Conservation (phyloP, 2,888 invertebrate species). For the Harpalus rufipes region DNA sequence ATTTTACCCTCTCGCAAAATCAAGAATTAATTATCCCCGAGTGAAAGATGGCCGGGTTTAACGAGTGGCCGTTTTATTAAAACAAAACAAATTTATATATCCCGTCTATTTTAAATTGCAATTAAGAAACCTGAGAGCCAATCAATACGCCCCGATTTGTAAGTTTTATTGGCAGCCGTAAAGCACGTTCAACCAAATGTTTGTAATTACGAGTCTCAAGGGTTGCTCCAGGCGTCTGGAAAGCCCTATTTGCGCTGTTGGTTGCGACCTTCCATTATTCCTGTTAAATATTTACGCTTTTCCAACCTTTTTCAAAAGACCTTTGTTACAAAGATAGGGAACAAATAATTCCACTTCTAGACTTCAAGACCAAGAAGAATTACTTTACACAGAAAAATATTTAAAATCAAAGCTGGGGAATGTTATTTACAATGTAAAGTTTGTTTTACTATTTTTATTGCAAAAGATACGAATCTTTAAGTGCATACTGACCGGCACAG, state of each 20-base stretch:
- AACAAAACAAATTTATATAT: conserved; percentile 44
- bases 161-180: conserved; percentile 35
- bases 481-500: too few species aligned
- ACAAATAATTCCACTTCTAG: conserved; percentile 1
- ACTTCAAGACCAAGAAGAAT: background rate
- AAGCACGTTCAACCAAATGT: conserved; percentile 52
- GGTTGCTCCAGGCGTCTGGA: conserved; percentile 10
- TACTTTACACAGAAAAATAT: background rate
- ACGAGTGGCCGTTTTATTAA: conserved; percentile 37
- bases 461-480: too few species aligned
- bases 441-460: too few species aligned
- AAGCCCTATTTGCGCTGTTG: conserved; percentile 8
- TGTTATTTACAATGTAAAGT: too few species aligned
- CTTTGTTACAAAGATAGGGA: background rate
- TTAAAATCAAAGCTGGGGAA: too few species aligned
- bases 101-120: conserved; percentile 41
- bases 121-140: conserved; percentile 48
- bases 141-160: conserved; percentile 43
- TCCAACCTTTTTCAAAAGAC: background rate
- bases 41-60: conserved; percentile 19
- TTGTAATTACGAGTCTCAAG: conserved; percentile 50
- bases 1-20: background rate
- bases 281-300: conserved; percentile 17
- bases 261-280: conserved; percentile 12
- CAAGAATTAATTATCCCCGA: conserved; percentile 15